These are phyloP conservation scores for Trachelus troglodyta DNA, from an alignment of 2,888 invertebrate species.

Conservation along the genomic window DNA sequence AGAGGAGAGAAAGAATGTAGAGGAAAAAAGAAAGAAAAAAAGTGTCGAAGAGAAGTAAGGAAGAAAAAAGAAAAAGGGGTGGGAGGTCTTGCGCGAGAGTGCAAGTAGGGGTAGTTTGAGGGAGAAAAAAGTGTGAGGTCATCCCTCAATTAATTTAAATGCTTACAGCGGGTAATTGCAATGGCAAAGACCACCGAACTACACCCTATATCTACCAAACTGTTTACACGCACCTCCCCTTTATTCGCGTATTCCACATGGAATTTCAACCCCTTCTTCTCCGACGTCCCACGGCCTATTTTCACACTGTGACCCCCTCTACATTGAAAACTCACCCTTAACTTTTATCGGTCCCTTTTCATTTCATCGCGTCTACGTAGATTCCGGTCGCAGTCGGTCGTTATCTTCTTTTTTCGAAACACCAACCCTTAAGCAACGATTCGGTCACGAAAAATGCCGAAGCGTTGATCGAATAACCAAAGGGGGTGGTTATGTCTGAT, in stretches of 20 bases:
- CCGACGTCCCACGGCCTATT: neutral
- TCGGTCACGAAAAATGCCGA: neutral
- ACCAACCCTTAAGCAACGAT: neutral
- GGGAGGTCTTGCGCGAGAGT: neutral
- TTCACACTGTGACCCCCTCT: neutral
- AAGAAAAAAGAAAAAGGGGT: neutral
- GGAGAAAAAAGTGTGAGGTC: neutral
- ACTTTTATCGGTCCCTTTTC: conserved; percentile 13
- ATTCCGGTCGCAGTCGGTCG: conserved; percentile 12
- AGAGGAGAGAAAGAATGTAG: neutral
- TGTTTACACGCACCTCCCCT: neutral
- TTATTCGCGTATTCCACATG: neutral
- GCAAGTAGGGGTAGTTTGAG: neutral
- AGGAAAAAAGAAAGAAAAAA: neutral
- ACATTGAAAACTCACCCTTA: neutral
- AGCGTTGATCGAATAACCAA: neutral
- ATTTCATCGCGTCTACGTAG: conserved; percentile 4
- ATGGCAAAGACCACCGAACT: neutral
- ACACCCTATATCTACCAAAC: neutral
- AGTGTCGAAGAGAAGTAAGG: neutral
- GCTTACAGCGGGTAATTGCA: neutral
- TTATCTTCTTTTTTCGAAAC: neutral
- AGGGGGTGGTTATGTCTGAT: neutral
- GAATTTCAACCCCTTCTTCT: neutral
- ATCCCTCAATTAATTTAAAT: neutral